Evolutionary conservation across 2,888 invertebrate species (phyloP), one percentile per base, ranked within the genome.

Genomic region (Harmothoe impar): DNA sequence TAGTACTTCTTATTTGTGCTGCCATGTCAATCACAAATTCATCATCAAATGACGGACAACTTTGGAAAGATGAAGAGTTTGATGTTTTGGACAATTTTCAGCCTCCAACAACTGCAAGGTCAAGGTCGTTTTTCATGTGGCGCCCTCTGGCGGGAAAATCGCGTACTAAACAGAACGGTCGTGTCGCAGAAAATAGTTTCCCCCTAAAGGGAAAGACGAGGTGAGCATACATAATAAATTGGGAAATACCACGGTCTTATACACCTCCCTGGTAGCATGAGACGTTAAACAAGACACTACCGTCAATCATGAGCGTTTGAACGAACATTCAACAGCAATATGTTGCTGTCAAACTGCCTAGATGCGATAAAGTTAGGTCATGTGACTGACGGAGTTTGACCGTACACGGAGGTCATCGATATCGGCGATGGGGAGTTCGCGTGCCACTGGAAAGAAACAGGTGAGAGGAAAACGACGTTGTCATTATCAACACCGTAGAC

Each of bases 1-100:
- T 94, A 0, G 94, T 93, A 90, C 93, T 93, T 91, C 94, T 92
- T 52, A 94, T 94, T 90, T 94, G 93, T 62, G 94, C 91, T 93
- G 93, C 93, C 51, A 43, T 85, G 56, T 25, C 23, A 68, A 62
- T 81, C 23, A 81, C n/a, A 17, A 43, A 35, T 23, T 43, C 81
- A 81, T 81, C n/a, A 17, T 81, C 10, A 81, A 81, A 33, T 35
- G 17, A 81, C 20, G 7, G 35, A 77, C 25, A 72, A 20, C 81
- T 15, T 29, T 29, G 15, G 10, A 35, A 33, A 81, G 33, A 81
- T 5, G 43, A 33, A 35, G 29, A 31, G 20, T 15, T n/a, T 81
- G 10, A 5, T 77, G 43, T 81, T 43, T 81, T 43, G 20, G 23
- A 3, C 1, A 33, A 35, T 81, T 23, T 33, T 81, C 43, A 23